Evolutionary conservation across 2,797 vertebrate genomes (phyloP), one percentile per base, ranked within the genome.

Genomic region (Poecilia wingei): DNA sequence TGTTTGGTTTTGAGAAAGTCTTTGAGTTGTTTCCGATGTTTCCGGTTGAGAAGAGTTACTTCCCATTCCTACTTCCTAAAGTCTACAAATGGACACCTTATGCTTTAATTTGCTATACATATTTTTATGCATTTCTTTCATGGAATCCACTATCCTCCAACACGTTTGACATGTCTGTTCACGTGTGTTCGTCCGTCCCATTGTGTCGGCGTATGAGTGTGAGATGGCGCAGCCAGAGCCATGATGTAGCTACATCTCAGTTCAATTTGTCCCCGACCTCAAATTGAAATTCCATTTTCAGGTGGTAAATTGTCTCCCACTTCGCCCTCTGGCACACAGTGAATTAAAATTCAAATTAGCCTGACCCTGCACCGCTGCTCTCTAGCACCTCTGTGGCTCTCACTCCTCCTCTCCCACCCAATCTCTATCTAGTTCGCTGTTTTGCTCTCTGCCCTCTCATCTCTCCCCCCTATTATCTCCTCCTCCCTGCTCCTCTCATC

Each of bases 241-340:
- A 88, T 92, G 93, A 93, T 94, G 93, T 94, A 94, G 92, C 93
- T 94, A 95, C 94, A 95, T 93, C 92, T 94, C 91, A 88, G 92
- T 94, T 94, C 94, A 95, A 95, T 94, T 94, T 95, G 93, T 94
- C 90, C 90, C 91, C 90, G 90, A 94, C 94, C 93, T 94, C 91
- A 95, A 95, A 95, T 94, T 95, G 94, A 95, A 95, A 95, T 95
- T 94, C 94, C 93, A 94, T 95, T 95, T 94, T 93, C 93, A 93
- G 92, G 92, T 94, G 94, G 92, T 94, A 95, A 95, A 95, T 95
- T 95, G 94, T 94, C 93, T 94, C 92, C 92, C 92, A 95, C 94
- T 95, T 94, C 92, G 92, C 93, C 94, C 94, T 93, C 89, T 94
- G 94, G 94, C 94, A 94, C 92, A 93, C 91, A 91, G 88, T 94